phyloP scores from a whole-genome alignment of 2,888 invertebrate genomes.

The Euplexia lucipara region DNA sequence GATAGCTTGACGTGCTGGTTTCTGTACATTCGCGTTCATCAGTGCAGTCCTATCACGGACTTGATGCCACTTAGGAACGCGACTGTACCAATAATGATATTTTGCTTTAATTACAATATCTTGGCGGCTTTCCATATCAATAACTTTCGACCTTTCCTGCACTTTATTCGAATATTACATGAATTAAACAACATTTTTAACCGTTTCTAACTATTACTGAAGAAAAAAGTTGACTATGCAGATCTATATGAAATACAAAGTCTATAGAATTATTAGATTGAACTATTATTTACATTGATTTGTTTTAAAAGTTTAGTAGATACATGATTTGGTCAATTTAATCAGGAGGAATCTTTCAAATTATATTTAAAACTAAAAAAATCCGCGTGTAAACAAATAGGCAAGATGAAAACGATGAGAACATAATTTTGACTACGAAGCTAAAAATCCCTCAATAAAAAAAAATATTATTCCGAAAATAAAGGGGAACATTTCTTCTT shows the following conservation, averaged over 20 bases:
- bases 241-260: constrained; percentile 48
- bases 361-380: not conserved
- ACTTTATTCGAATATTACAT: constrained; percentile 36
- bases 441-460: constrained; percentile 45
- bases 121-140: constrained; percentile 13
- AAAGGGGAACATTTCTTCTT: constrained; percentile 9
- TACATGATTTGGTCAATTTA: constrained; percentile 33
- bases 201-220: constrained; percentile 40
- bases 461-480: constrained; percentile 39
- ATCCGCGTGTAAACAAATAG: constrained; percentile 37
- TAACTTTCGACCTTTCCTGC: constrained; percentile 23
- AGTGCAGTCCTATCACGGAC: not conserved
- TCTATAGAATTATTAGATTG: constrained; percentile 43
- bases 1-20: too few relatives aligned
- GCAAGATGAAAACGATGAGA: constrained; percentile 57
- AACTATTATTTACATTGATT: constrained; percentile 58
- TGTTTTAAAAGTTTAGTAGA: constrained; percentile 27
- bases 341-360: constrained; percentile 4
- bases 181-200: constrained; percentile 45
- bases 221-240: constrained; percentile 41
- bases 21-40: constrained; percentile 12
- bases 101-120: constrained; percentile 1
- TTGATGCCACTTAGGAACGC: constrained; percentile 6
- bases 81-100: constrained; percentile 4
- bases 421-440: constrained; percentile 57